Conservation (phyloP, 2,888 invertebrate species). For the Hesperia comma region DNA sequence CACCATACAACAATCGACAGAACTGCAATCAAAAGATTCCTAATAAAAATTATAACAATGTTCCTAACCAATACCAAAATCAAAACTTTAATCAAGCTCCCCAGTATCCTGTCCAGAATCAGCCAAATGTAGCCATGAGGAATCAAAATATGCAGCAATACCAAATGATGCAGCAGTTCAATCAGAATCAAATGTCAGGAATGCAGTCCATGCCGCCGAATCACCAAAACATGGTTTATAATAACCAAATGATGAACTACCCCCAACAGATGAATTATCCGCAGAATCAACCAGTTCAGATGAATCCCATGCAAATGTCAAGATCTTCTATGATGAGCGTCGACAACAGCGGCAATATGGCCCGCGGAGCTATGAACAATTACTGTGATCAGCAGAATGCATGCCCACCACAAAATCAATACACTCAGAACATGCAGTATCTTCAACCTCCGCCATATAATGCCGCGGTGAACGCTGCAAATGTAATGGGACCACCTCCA, state of each 20-base stretch:
- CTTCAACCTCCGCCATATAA: slow-evolving; percentile 75
- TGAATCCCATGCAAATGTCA: slow-evolving; percentile 75
- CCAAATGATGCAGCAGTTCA: slow-evolving; percentile 71
- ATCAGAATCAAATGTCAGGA: slow-evolving; percentile 62
- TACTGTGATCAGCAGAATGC: slow-evolving; percentile 68
- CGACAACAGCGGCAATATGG: slow-evolving; percentile 75
- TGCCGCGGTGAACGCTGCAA: slow-evolving; percentile 69
- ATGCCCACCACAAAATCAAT: slow-evolving; percentile 64
- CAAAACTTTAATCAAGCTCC: slow-evolving; percentile 68
- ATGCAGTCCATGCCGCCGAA: slow-evolving; percentile 62
- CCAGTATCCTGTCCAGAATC: slow-evolving; percentile 66
- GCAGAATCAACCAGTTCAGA: slow-evolving; percentile 60
- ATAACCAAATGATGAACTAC: slow-evolving; percentile 68
- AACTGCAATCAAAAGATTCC: slow-evolving; percentile 65
- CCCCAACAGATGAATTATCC: slow-evolving; percentile 63
- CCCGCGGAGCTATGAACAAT: slow-evolving; percentile 67
- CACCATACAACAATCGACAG: slow-evolving; percentile 62
- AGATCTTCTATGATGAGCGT: slow-evolving; percentile 79
- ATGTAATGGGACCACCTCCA: slow-evolving; percentile 78
- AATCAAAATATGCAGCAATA: slow-evolving; percentile 72
- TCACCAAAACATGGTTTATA: slow-evolving; percentile 58
- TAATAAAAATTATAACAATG: slow-evolving; percentile 63
- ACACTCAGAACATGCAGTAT: slow-evolving; percentile 70
- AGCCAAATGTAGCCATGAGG: slow-evolving; percentile 59
- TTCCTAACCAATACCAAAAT: slow-evolving; percentile 68